phyloP scores from a whole-genome alignment of 2,797 vertebrate genomes.

The Melanotaenia nigrans region DNA sequence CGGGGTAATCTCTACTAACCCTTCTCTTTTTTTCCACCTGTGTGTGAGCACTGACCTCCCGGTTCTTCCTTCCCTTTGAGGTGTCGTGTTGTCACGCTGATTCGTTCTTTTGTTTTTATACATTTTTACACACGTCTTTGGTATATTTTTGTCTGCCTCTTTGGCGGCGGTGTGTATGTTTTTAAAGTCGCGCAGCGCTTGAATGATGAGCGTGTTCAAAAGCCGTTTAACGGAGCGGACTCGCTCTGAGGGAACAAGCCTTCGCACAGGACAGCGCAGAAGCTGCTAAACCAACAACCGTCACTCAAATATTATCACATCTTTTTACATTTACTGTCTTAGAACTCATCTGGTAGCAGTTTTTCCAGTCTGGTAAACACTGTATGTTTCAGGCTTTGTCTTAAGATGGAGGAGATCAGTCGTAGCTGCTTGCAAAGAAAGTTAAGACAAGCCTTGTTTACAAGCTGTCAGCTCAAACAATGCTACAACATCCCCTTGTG shows the following conservation, averaged over 20 bases:
- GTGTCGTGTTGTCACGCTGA: conserved; percentile 85
- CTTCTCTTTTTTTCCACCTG: conserved; percentile 33
- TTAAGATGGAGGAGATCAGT: conserved; percentile 6
- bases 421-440: neutral
- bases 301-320: conserved; percentile 11
- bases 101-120: conserved; percentile 72
- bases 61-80: conserved; percentile 66
- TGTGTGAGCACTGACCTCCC: conserved; percentile 70
- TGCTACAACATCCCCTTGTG: neutral
- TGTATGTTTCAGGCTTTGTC: conserved; percentile 21
- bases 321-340: conserved; percentile 41
- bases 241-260: conserved; percentile 92
- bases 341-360: conserved; percentile 7
- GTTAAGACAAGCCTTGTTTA: neutral
- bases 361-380: conserved; percentile 35
- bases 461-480: neutral
- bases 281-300: conserved; percentile 44
- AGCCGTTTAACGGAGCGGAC: conserved; percentile 87
- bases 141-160: conserved; percentile 9
- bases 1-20: conserved; percentile 48
- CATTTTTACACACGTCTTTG: neutral
- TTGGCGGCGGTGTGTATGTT: conserved; percentile 47
- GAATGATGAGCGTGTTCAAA: conserved; percentile 98
- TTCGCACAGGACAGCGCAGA: conserved; percentile 67
- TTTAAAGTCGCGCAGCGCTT: conserved; percentile 81